A percentile compares a stretch with the other conserved stretches of the same genome.
These are phyloP conservation scores for Halichoerus grypus DNA, from an alignment of 2,113 vertebrate genomes.

Conservation along the genomic window DNA sequence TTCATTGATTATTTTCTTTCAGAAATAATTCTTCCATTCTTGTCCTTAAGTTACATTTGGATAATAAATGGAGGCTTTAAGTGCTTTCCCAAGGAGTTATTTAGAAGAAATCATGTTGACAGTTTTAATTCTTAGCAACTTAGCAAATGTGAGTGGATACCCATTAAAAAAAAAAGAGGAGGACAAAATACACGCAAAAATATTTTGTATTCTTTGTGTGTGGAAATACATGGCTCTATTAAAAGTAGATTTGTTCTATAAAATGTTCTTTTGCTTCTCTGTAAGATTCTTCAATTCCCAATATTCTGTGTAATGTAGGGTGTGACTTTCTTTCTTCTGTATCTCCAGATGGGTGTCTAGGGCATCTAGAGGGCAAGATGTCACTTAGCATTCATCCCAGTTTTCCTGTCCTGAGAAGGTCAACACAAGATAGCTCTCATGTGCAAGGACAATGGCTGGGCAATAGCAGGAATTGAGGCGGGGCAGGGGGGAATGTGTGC, in stretches of 20 bases:
- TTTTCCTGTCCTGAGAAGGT: not conserved
- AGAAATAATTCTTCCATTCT: slow-evolving; percentile 81
- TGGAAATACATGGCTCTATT: slow-evolving; percentile 6
- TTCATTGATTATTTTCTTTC: slow-evolving; percentile 84
- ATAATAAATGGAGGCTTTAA: slow-evolving; percentile 78
- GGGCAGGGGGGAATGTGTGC: rapidly evolving
- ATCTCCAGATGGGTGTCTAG: not conserved
- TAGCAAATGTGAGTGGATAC: slow-evolving; percentile 15
- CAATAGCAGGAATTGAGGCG: not conserved
- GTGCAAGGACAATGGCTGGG: not conserved
- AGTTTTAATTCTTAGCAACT: slow-evolving; percentile 73
- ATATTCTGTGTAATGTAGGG: not conserved
- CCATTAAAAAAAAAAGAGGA: not conserved
- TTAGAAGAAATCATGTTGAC: slow-evolving; percentile 68
- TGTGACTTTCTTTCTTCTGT: not conserved
- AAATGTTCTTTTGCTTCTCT: slow-evolving; percentile 11
- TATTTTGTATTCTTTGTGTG: slow-evolving; percentile 22
- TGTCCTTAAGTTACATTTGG: slow-evolving; percentile 81
- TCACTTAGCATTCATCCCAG: not conserved
- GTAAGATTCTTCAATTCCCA: not conserved
- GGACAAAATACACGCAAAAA: not conserved
- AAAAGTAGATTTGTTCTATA: slow-evolving; percentile 11
- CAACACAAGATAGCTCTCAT: not conserved
- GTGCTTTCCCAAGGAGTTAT: slow-evolving; percentile 70
- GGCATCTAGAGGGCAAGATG: not conserved